Conservation (phyloP, 1,140 invertebrate genomes). For the Orius laevigatus region DNA sequence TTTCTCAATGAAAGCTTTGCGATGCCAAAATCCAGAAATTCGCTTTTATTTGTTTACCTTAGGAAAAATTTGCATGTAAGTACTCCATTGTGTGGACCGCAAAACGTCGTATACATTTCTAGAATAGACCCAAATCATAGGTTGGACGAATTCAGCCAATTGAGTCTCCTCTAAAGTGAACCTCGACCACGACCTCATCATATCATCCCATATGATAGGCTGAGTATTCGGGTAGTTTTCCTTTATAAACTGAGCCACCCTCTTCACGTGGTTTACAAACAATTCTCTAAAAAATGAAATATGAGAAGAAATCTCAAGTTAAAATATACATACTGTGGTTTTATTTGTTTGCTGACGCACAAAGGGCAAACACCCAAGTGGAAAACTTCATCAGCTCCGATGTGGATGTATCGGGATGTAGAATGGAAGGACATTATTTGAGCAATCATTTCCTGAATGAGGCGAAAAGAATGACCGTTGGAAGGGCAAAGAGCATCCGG, state of each 20-base stretch:
- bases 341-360: slow-evolving; percentile 21
- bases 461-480: slow-evolving; percentile 10
- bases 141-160: slow-evolving; percentile 32
- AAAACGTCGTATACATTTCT: slow-evolving; percentile 1
- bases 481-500: slow-evolving; percentile 28
- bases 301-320: too few relatives aligned
- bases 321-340: slow-evolving; percentile 11
- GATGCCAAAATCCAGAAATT: too few relatives aligned
- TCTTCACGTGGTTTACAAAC: slow-evolving; percentile 17
- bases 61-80: slow-evolving; percentile 29
- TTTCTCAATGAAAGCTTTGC: too few relatives aligned
- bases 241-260: slow-evolving; percentile 21
- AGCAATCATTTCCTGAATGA: slow-evolving; percentile 19
- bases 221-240: slow-evolving; percentile 22
- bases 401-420: slow-evolving; percentile 24
- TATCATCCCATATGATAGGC: slow-evolving; percentile 48
- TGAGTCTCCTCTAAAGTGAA: slow-evolving; percentile 27
- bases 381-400: slow-evolving; percentile 28
- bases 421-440: slow-evolving; percentile 27
- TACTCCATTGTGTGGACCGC: slow-evolving; percentile 8
- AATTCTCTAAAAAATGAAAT: slow-evolving; percentile 12
- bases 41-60: too few relatives aligned
- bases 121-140: slow-evolving; percentile 30
- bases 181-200: slow-evolving; percentile 33
- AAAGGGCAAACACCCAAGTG: slow-evolving; percentile 30